Evolutionary conservation across 2,888 invertebrate genomes (phyloP), one percentile per base, ranked within the genome.

Genomic region (Micropterix aruncella): DNA sequence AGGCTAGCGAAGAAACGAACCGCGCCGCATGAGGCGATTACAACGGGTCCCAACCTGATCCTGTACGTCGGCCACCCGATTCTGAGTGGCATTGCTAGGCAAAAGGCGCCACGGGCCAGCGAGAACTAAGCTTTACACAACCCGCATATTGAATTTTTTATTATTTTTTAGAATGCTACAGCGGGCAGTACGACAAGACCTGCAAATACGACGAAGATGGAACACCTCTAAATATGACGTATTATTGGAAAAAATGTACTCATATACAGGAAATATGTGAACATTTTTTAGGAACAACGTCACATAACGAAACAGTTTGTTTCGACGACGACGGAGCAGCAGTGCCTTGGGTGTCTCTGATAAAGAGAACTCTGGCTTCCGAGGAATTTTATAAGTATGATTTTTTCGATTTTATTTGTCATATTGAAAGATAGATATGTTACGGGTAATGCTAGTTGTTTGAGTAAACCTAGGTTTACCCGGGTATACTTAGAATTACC

Each of bases 381-480:
- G 79, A 81, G 54, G 79, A 81, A 54, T 82, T 77, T 59, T 82
- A 77, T 56, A 77, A 75, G 81, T 80, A 56, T 70, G 75, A 58
- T 9, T 16, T 38, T 17, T 18, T 38, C 16, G 12, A 9, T 9
- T 18, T 38, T 18, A n/a, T n/a, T n/a, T n/a, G n/a, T n/a, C n/a
- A n/a, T n/a, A n/a, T n/a, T n/a, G n/a, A n/a, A n/a, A n/a, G n/a
- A n/a, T n/a, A n/a, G n/a, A n/a, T n/a, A n/a, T n/a, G n/a, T n/a
- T n/a, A n/a, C n/a, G n/a, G n/a, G n/a, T n/a, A n/a, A n/a, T n/a
- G n/a, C n/a, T n/a, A n/a, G n/a, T n/a, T n/a, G n/a, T n/a, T n/a
- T n/a, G n/a, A n/a, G n/a, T n/a, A n/a, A n/a, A n/a, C n/a, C n/a
- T n/a, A n/a, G n/a, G n/a, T n/a, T n/a, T n/a, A n/a, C n/a, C n/a